phyloP scores from a whole-genome alignment of 2,113 vertebrate genomes.

The Hippolais icterina region DNA sequence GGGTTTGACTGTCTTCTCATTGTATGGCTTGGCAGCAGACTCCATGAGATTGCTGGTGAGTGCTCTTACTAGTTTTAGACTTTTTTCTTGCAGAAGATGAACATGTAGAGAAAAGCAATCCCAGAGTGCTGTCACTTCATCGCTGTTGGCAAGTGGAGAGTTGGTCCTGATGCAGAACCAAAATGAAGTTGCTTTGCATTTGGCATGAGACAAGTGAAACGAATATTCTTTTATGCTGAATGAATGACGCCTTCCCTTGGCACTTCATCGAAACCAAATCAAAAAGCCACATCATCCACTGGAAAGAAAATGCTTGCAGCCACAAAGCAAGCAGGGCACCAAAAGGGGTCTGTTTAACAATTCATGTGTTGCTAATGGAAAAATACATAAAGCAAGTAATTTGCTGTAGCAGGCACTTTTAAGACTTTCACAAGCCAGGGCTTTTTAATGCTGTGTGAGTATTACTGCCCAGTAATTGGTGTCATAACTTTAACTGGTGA shows the following conservation, averaged over 20 bases:
- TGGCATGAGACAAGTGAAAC: not conserved
- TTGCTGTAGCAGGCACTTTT: not conserved
- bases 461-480: not conserved
- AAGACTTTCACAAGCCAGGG: not conserved
- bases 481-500: slow-evolving; percentile 8
- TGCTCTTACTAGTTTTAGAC: not conserved
- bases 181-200: not conserved
- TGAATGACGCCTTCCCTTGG: not conserved
- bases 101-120: not conserved
- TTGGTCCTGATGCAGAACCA: not conserved
- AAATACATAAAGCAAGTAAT: not conserved
- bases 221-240: not conserved
- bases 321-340: not conserved
- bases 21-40: not conserved
- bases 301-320: not conserved
- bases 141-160: not conserved
- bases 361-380: not conserved
- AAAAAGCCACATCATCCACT: not conserved
- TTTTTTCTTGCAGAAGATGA: not conserved
- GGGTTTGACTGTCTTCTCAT: not conserved
- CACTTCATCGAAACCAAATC: not conserved
- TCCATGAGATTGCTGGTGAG: not conserved
- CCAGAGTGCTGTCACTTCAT: not conserved
- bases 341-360: not conserved
- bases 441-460: not conserved